These are phyloP conservation scores for Mayetiola destructor DNA, from an alignment of 2,888 invertebrate species.

Conservation along the genomic window DNA sequence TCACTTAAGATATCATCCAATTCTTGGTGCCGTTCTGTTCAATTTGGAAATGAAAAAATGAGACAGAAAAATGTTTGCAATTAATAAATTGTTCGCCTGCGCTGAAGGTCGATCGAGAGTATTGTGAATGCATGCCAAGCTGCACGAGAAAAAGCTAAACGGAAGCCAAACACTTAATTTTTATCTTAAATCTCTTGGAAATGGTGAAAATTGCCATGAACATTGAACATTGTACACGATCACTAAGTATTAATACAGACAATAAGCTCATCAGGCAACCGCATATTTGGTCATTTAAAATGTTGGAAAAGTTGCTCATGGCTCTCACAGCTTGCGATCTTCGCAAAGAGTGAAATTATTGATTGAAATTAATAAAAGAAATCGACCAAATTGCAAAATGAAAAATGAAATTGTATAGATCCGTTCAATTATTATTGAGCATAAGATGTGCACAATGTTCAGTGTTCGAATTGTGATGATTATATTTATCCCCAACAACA, in stretches of 20 bases:
- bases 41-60: neutral
- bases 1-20: conserved; percentile 72
- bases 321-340: too few relatives aligned
- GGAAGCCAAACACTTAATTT: neutral
- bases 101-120: neutral
- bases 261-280: neutral
- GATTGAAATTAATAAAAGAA: too few relatives aligned
- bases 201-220: neutral
- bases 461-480: too few relatives aligned
- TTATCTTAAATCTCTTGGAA: neutral
- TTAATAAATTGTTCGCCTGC: too few relatives aligned
- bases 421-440: too few relatives aligned
- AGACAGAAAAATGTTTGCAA: neutral
- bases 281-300: conserved; percentile 6
- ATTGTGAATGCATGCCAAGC: neutral
- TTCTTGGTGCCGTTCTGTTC: conserved; percentile 46
- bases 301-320: too few relatives aligned
- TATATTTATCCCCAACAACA: too few relatives aligned
- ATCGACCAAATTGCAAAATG: too few relatives aligned
- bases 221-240: neutral
- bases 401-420: too few relatives aligned
- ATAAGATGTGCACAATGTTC: too few relatives aligned
- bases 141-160: neutral
- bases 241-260: too few relatives aligned
- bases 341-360: too few relatives aligned